A percentile compares a stretch with the other conserved stretches of the same genome.
Evolutionary conservation across 1,140 invertebrate genomes (phyloP).

Genomic region (Maniola jurtina): DNA sequence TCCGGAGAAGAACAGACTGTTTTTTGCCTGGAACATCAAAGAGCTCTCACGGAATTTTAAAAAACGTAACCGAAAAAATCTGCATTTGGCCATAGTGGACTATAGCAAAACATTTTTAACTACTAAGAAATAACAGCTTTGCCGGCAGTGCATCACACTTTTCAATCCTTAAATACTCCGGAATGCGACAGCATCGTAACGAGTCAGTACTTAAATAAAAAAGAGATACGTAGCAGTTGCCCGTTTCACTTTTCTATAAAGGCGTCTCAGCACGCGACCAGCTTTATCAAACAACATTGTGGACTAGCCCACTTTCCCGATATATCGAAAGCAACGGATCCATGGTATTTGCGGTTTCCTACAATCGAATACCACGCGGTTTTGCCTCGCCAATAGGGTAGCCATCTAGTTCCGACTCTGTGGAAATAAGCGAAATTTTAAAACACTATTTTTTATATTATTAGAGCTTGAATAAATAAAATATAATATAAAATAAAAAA

Average conservation of each 20-base stretch:
- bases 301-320: conserved; percentile 63
- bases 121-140: too few species aligned
- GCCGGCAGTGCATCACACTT: neutral
- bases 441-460: neutral
- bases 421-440: neutral
- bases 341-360: conserved; percentile 61
- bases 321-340: conserved; percentile 68
- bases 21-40: too few species aligned
- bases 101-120: neutral
- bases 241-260: conserved; percentile 49
- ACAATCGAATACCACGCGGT: conserved; percentile 64
- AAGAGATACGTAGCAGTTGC: conserved; percentile 18
- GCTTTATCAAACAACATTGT: conserved; percentile 53
- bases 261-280: conserved; percentile 44
- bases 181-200: conserved; percentile 8
- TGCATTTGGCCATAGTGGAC: too few species aligned
- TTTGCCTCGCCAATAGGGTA: conserved; percentile 34
- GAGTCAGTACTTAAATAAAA: conserved; percentile 18
- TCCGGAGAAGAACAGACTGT: too few species aligned
- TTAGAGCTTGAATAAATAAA: too few species aligned
- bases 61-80: too few species aligned
- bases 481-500: too few species aligned
- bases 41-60: too few species aligned
- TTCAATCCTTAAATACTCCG: conserved; percentile 4
- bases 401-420: neutral